Conservation (phyloP, 2,797 vertebrate species). For the Adelosebastes latens region DNA sequence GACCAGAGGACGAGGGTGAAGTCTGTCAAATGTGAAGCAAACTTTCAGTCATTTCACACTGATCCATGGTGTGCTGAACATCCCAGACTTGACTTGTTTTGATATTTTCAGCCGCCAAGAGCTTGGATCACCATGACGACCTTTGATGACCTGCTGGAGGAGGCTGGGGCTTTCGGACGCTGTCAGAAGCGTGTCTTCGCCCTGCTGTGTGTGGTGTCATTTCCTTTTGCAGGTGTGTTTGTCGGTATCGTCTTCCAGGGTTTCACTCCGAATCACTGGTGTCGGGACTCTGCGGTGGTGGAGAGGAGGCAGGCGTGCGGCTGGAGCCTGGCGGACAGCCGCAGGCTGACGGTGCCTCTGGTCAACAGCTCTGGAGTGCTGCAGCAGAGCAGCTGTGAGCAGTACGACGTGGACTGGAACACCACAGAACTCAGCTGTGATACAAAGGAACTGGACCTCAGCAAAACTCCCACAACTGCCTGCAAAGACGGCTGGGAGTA, state of each 20-base stretch:
- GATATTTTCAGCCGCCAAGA: background rate
- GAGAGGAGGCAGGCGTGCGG: constrained; percentile 82
- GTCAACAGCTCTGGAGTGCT: constrained; percentile 56
- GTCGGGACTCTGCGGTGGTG: constrained; percentile 80
- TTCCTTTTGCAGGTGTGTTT: constrained; percentile 80
- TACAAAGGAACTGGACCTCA: constrained; percentile 59
- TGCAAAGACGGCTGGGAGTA: constrained; percentile 89
- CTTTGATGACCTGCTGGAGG: constrained; percentile 51
- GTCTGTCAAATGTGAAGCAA: background rate
- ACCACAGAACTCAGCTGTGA: constrained; percentile 76
- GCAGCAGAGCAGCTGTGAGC: constrained; percentile 80
- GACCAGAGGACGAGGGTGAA: background rate
- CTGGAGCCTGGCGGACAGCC: constrained; percentile 84
- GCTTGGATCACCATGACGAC: constrained; percentile 4
- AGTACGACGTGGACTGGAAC: constrained; percentile 86
- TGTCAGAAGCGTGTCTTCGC: constrained; percentile 28
- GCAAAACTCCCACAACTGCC: constrained; percentile 32
- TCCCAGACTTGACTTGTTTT: background rate
- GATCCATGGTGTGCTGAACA: background rate
- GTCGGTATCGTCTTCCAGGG: constrained; percentile 94
- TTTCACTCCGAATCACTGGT: constrained; percentile 89
- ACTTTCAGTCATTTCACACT: no score
- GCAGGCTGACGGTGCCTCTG: constrained; percentile 76
- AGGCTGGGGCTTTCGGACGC: constrained; percentile 31
- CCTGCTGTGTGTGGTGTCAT: constrained; percentile 7